Evolutionary conservation across 1,140 invertebrate species (phyloP).

Genomic region (Hirudo medicinalis): DNA sequence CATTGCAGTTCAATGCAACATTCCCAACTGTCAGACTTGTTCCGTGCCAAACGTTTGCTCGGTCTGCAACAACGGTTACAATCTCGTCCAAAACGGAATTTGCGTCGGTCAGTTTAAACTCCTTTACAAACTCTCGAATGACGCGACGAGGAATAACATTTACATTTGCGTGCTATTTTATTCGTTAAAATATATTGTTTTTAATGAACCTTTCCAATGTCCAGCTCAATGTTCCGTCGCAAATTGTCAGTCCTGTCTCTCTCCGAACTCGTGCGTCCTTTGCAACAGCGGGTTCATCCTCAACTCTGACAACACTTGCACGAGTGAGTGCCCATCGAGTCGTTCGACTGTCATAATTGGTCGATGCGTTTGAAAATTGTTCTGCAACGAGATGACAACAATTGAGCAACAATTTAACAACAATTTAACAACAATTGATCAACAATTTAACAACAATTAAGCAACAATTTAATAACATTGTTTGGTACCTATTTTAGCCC

Average conservation of each 20-base stretch:
- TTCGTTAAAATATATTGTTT: neutral
- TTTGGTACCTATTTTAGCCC: too few species aligned
- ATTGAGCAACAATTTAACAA: too few species aligned
- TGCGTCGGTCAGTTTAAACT: neutral
- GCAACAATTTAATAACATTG: too few species aligned
- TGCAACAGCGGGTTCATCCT: neutral
- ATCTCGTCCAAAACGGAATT: neutral
- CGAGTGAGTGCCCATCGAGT: too few species aligned
- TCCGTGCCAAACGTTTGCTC: neutral
- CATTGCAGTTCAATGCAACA: neutral
- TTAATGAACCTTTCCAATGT: neutral
- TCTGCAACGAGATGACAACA: too few species aligned
- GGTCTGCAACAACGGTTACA: neutral
- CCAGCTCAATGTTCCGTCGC: neutral
- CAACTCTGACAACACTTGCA: neutral
- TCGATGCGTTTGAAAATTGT: too few species aligned
- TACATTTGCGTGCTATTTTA: too few species aligned
- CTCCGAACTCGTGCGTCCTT: neutral
- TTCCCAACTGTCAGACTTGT: neutral
- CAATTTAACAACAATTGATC: too few species aligned
- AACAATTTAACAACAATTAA: too few species aligned
- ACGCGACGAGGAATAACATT: neutral
- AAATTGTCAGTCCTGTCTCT: neutral
- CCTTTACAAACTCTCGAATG: too few species aligned
- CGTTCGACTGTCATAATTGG: too few species aligned